Conservation (phyloP, 2,113 vertebrate species). For the Dasyornis broadbenti region DNA sequence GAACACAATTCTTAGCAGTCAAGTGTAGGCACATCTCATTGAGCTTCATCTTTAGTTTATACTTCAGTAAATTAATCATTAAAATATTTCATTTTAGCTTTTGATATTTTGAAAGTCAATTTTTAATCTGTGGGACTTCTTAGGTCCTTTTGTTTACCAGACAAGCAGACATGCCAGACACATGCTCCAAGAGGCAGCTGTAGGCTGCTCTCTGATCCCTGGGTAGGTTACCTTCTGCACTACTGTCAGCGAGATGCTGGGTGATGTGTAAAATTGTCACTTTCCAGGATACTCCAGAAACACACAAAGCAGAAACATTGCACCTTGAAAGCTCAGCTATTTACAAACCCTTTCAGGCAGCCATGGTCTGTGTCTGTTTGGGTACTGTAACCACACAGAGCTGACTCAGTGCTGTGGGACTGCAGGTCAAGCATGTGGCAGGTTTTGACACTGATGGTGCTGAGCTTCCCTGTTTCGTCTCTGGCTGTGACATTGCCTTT, state of each 20-base stretch:
- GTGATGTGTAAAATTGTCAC: not conserved
- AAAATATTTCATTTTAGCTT: not conserved
- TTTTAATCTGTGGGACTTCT: not conserved
- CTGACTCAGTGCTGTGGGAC: not conserved
- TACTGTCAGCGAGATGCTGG: not conserved
- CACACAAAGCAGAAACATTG: not conserved
- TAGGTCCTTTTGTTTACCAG: not conserved
- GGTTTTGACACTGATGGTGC: not conserved
- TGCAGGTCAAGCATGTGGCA: not conserved
- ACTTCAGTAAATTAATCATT: not conserved
- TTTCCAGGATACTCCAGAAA: not conserved
- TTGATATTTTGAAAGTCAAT: not conserved
- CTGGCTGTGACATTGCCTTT: not conserved
- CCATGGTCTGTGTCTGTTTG: not conserved
- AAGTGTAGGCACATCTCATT: not conserved
- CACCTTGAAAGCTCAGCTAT: not conserved
- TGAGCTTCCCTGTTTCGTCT: not conserved
- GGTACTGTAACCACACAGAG: not conserved
- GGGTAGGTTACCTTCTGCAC: not conserved
- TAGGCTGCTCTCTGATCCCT: not conserved
- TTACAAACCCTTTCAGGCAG: not conserved
- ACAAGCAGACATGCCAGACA: not conserved
- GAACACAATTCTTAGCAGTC: not conserved
- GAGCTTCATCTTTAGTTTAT: not conserved
- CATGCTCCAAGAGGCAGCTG: not conserved